Percentiles rank a stretch among this genome's conserved stretches.
phyloP scores from a whole-genome alignment of 92 coral and sea anemone species.

The Pocillopora grandis region DNA sequence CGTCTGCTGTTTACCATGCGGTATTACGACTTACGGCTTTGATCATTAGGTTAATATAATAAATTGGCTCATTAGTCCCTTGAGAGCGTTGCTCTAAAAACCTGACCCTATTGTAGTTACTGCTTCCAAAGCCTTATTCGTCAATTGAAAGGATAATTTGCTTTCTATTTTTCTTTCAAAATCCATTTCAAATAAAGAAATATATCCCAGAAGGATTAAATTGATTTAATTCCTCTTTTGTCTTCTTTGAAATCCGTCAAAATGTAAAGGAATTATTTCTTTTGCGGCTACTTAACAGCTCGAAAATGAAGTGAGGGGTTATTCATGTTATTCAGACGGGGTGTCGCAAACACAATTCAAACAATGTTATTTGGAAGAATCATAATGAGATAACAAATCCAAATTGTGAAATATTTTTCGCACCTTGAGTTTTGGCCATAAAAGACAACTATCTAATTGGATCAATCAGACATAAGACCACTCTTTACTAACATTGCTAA shows the following conservation, averaged over 20 bases:
- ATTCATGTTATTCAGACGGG: background rate
- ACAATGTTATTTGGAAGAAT: background rate
- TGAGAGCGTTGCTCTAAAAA: background rate
- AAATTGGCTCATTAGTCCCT: conserved; percentile 17
- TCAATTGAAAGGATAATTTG: background rate
- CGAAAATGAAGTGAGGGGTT: background rate
- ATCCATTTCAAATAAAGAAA: background rate
- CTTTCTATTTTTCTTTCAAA: background rate
- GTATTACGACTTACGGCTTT: background rate
- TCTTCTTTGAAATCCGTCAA: background rate
- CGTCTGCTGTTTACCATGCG: background rate
- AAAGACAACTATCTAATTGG: background rate
- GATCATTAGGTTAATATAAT: background rate
- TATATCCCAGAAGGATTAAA: conserved; percentile 1
- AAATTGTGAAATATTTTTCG: background rate
- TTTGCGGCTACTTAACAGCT: background rate
- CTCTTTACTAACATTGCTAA: background rate
- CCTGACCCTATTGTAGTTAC: conserved; percentile 4
- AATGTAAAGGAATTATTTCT: conserved; percentile 1
- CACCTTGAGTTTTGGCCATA: background rate
- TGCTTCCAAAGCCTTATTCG: background rate
- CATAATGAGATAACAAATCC: background rate
- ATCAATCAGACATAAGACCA: background rate
- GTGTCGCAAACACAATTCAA: background rate
- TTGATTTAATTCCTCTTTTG: background rate